Evolutionary conservation across 2,113 vertebrate species (phyloP).

Genomic region (Condylura cristata): DNA sequence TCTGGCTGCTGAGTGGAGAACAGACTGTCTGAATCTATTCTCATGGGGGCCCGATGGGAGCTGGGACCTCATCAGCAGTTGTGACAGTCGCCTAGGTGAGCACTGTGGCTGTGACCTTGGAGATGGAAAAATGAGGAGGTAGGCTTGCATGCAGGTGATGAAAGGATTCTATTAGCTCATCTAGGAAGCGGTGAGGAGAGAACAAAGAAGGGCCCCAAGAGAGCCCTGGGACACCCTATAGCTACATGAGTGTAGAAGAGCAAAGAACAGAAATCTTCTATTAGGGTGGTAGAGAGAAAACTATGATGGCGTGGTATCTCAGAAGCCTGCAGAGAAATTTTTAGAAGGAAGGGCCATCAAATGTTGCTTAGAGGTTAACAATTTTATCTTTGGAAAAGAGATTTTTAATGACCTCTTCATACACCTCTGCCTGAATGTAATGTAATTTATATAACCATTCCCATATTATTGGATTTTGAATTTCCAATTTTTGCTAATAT

Average conservation of each 20-base stretch:
- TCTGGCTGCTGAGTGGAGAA: not conserved
- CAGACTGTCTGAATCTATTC: not conserved
- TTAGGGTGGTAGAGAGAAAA: not conserved
- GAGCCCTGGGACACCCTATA: not conserved
- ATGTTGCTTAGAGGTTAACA: not conserved
- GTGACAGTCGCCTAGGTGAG: not conserved
- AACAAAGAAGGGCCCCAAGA: not conserved
- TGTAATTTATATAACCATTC: not conserved
- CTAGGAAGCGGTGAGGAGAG: not conserved
- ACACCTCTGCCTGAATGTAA: not conserved
- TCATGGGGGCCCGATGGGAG: too few species aligned
- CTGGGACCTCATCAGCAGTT: not conserved
- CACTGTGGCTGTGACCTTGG: not conserved
- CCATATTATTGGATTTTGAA: not conserved
- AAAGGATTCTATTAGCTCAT: not conserved
- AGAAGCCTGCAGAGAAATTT: not conserved
- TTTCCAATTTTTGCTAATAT: slow-evolving; percentile 18
- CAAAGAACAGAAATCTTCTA: not conserved
- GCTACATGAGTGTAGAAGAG: not conserved
- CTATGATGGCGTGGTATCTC: not conserved
- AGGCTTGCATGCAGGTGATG: not conserved
- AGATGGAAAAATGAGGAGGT: not conserved
- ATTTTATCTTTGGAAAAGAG: slow-evolving; percentile 42
- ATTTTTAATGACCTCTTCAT: slow-evolving; percentile 2
- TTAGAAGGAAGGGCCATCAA: not conserved